Evolutionary conservation across 2,797 vertebrate genomes (phyloP).

Genomic region (Falco columbarius): DNA sequence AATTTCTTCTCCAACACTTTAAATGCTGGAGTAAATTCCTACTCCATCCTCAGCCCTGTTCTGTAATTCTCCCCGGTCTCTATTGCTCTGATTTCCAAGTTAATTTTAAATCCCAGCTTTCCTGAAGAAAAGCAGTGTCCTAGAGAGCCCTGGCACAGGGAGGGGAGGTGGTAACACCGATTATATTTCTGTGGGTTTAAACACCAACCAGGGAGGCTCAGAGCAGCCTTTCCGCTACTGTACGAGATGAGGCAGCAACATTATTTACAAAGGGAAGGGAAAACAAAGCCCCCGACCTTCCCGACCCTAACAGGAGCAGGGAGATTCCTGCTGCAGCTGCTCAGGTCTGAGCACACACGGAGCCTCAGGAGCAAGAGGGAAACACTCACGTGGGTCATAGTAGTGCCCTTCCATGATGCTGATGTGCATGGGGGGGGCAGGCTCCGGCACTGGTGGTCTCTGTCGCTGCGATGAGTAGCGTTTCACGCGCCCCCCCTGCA

Average conservation of each 20-base stretch:
- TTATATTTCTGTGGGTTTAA: background rate
- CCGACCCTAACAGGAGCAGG: rapidly evolving
- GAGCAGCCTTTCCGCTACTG: background rate
- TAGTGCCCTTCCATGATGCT: conserved; percentile 97
- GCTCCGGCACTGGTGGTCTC: conserved; percentile 87
- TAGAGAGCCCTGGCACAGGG: background rate
- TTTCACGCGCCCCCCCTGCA: conserved; percentile 88
- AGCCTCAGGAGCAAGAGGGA: background rate
- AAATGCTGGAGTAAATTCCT: background rate
- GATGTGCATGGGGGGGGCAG: conserved; percentile 89
- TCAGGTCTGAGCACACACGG: rapidly evolving
- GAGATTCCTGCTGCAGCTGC: background rate
- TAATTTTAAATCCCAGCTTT: background rate
- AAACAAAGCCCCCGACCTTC: background rate
- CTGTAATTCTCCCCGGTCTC: background rate
- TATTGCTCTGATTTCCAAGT: background rate
- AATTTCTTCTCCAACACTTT: background rate
- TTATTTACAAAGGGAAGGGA: background rate
- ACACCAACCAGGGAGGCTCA: background rate
- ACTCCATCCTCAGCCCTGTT: background rate
- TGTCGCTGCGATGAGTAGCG: conserved; percentile 96
- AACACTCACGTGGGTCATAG: conserved; percentile 91
- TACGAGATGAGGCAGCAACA: rapidly evolving
- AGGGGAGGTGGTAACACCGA: background rate
- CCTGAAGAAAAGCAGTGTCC: rapidly evolving